These are phyloP conservation scores for Drosophila truncata DNA, from an alignment of 1,140 invertebrate species.

Conservation along the genomic window DNA sequence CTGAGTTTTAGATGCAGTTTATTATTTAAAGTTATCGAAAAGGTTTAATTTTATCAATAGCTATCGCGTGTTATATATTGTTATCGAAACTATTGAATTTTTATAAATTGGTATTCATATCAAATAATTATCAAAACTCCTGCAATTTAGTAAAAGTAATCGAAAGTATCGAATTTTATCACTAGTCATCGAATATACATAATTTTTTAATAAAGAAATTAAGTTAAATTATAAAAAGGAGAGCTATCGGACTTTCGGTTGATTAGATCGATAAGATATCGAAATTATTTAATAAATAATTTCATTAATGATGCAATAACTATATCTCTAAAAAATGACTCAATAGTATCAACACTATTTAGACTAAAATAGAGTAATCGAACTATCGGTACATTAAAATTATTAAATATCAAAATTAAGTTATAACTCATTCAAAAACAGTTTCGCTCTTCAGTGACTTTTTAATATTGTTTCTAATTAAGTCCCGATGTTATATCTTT, in stretches of 20 bases:
- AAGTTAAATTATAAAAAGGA: background rate
- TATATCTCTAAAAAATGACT: too few species aligned
- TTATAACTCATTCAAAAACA: background rate
- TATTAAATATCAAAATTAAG: too few species aligned
- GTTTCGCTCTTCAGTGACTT: background rate
- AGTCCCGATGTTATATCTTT: background rate
- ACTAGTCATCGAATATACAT: background rate
- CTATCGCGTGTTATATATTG: background rate
- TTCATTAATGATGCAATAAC: too few species aligned
- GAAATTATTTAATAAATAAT: background rate
- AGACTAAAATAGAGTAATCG: too few species aligned
- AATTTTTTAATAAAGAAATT: background rate
- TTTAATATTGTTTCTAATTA: constrained; percentile 5
- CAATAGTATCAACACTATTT: too few species aligned
- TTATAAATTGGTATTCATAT: too few species aligned
- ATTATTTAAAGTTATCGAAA: background rate
- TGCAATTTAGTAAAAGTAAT: background rate
- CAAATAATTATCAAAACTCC: background rate
- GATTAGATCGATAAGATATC: background rate
- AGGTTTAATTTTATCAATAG: background rate
- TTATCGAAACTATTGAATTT: background rate
- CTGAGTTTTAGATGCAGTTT: background rate
- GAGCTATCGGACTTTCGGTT: background rate
- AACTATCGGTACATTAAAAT: background rate
- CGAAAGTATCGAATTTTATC: background rate